Evolutionary conservation across 2,888 invertebrate species (phyloP).

Genomic region (Kryphioiulus occultus): DNA sequence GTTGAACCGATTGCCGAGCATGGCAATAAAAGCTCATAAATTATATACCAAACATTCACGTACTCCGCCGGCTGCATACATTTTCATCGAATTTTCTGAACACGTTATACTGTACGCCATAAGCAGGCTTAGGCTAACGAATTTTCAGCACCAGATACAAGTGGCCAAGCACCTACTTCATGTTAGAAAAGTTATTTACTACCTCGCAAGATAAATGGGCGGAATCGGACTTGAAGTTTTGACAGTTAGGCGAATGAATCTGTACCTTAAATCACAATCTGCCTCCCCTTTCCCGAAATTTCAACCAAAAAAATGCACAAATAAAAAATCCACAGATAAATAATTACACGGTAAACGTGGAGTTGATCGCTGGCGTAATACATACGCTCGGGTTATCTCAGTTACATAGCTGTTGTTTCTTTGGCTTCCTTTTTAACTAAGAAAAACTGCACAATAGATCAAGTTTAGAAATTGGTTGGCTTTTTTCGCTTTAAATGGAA

Average conservation of each 20-base stretch:
- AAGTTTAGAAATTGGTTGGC: background rate
- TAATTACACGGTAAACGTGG: background rate
- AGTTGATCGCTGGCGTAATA: background rate
- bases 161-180: background rate
- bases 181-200: background rate
- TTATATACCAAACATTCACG: background rate
- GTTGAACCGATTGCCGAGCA: conserved; percentile 18
- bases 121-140: background rate
- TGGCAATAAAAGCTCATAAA: conserved; percentile 20
- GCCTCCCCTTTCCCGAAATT: conserved; percentile 13
- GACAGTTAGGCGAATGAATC: conserved; percentile 29
- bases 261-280: conserved; percentile 35
- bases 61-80: background rate
- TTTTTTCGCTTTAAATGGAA: background rate
- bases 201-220: conserved; percentile 35
- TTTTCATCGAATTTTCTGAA: conserved; percentile 4
- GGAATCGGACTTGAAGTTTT: conserved; percentile 44
- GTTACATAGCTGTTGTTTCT: background rate
- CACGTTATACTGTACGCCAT: background rate
- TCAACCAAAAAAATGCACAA: background rate
- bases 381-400: background rate
- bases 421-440: conserved; percentile 10
- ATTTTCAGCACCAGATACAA: conserved; percentile 28
- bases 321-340: conserved; percentile 16
- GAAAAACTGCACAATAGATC: background rate